These are phyloP conservation scores for Anser cygnoides DNA, from an alignment of 2,113 vertebrate species.

Conservation along the genomic window DNA sequence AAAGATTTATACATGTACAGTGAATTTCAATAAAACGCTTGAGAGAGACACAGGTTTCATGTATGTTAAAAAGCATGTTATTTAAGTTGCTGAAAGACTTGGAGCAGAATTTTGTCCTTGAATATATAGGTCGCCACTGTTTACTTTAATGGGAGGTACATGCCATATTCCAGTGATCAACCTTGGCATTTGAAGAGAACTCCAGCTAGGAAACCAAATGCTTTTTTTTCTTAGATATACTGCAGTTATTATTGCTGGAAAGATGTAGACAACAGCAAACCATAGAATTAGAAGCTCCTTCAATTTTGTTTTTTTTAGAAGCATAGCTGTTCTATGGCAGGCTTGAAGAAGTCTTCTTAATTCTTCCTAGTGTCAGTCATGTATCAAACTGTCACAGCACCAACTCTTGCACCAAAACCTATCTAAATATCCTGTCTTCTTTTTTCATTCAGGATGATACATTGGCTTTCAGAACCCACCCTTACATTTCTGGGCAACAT, in stretches of 20 bases:
- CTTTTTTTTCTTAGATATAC: background rate
- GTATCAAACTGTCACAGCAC: background rate
- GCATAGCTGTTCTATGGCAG: background rate
- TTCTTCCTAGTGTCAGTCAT: background rate
- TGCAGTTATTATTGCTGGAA: background rate
- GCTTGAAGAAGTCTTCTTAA: background rate
- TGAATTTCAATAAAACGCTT: background rate
- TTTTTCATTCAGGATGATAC: background rate
- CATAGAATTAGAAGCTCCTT: background rate
- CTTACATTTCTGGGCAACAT: background rate
- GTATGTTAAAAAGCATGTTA: background rate
- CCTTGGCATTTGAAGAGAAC: constrained; percentile 14
- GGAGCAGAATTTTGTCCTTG: constrained; percentile 20
- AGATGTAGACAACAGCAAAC: background rate
- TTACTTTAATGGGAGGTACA: background rate
- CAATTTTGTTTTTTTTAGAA: background rate
- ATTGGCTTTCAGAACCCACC: background rate
- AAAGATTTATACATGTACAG: background rate
- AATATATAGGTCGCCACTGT: background rate
- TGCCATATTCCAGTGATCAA: constrained; percentile 15
- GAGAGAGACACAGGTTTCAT: background rate
- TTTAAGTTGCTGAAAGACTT: background rate
- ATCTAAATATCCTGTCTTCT: background rate
- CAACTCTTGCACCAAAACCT: background rate
- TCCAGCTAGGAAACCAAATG: constrained; percentile 51